Evolutionary conservation across 2,888 invertebrate genomes (phyloP).

Genomic region (Priocnemis perturbator): DNA sequence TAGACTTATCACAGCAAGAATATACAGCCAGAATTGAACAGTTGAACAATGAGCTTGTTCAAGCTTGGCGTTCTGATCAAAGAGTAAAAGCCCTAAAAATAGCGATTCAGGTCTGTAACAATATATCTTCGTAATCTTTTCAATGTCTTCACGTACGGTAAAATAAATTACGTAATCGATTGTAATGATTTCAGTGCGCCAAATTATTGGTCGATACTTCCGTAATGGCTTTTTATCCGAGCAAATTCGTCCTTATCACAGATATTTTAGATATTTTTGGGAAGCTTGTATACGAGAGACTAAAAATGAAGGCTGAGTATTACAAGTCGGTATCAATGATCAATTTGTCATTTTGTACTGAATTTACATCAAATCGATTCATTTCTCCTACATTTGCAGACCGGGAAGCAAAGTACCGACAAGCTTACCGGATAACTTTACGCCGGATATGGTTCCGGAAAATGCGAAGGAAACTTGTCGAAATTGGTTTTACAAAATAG

Average conservation of each 20-base stretch:
- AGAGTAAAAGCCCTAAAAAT: slow-evolving; percentile 97
- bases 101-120: slow-evolving; percentile 84
- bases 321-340: slow-evolving; percentile 74
- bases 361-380: slow-evolving; percentile 1
- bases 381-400: slow-evolving; percentile 67
- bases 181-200: slow-evolving; percentile 82
- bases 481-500: slow-evolving; percentile 99
- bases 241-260: slow-evolving; percentile 97
- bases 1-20: slow-evolving; percentile 94
- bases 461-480: slow-evolving; percentile 96
- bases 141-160: slow-evolving; percentile 3
- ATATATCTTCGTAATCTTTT: neutral
- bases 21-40: slow-evolving; percentile 92
- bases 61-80: slow-evolving; percentile 96
- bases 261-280: slow-evolving; percentile 98
- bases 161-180: slow-evolving; percentile 12
- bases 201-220: slow-evolving; percentile 93
- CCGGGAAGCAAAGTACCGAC: slow-evolving; percentile 77
- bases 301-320: slow-evolving; percentile 85
- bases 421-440: slow-evolving; percentile 82
- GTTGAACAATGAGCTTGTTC: slow-evolving; percentile 92
- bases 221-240: slow-evolving; percentile 96
- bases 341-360: slow-evolving; percentile 1
- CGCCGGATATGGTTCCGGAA: slow-evolving; percentile 87
- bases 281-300: slow-evolving; percentile 89